These are phyloP conservation scores for Lampris incognitus DNA, from an alignment of 2,113 vertebrate species.

Conservation along the genomic window DNA sequence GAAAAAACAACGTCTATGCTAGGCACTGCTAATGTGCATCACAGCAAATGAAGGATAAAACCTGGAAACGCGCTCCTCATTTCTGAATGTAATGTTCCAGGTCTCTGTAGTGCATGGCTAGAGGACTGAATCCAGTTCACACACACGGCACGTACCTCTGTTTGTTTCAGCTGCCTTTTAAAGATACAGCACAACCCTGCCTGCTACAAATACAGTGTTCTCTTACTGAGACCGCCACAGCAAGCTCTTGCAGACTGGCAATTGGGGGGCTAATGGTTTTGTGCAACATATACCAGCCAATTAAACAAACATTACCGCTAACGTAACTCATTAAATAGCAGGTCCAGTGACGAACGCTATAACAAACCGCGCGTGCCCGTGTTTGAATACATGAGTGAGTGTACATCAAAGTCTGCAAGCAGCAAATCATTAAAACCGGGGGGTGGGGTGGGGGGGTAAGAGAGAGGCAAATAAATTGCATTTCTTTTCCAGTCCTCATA, in stretches of 20 bases:
- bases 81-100: slow-evolving; percentile 24
- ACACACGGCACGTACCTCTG: slow-evolving; percentile 5
- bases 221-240: slow-evolving; percentile 34
- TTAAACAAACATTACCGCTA: slow-evolving; percentile 20
- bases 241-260: background rate
- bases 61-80: background rate
- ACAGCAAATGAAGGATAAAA: slow-evolving; percentile 30
- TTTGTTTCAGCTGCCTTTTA: slow-evolving; percentile 24
- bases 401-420: background rate
- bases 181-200: slow-evolving; percentile 26
- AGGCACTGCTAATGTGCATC: slow-evolving; percentile 19
- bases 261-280: slow-evolving; percentile 24
- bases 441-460: background rate
- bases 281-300: slow-evolving; percentile 14
- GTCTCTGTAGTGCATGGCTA: slow-evolving; percentile 19
- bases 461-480: background rate
- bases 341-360: background rate
- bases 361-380: background rate
- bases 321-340: background rate
- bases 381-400: background rate
- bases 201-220: slow-evolving; percentile 13
- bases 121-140: slow-evolving; percentile 39
- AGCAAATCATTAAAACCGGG: background rate
- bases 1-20: slow-evolving; percentile 13
- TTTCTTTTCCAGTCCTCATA: slow-evolving; percentile 13